A percentile compares a stretch with the other conserved stretches of the same genome.
These are phyloP conservation scores for Raja brachyura DNA, from an alignment of 2,113 vertebrate genomes.

Conservation along the genomic window DNA sequence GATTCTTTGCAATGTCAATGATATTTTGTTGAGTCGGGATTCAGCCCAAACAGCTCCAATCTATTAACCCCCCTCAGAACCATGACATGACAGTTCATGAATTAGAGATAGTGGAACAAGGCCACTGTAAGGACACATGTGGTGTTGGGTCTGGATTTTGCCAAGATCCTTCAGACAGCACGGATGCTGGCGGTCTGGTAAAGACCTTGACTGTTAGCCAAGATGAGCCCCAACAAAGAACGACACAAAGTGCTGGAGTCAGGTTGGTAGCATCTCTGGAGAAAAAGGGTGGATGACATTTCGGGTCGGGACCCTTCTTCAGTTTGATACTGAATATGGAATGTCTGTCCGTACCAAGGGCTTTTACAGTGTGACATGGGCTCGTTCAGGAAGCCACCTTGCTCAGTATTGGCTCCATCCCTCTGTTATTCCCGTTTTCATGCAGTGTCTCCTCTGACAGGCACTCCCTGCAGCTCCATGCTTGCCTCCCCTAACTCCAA, in stretches of 20 bases:
- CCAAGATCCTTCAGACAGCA: not conserved
- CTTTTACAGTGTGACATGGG: too few species aligned
- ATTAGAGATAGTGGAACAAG: not conserved
- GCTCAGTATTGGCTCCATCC: too few species aligned
- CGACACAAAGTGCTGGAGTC: too few species aligned
- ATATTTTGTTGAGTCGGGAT: not conserved
- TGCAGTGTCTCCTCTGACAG: too few species aligned
- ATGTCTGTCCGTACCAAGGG: too few species aligned
- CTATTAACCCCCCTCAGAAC: not conserved
- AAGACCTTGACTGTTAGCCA: not conserved
- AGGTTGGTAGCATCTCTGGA: too few species aligned
- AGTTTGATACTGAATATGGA: too few species aligned
- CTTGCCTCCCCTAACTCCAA: too few species aligned
- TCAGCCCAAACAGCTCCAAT: not conserved
- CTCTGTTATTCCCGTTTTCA: not conserved
- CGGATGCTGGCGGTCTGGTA: not conserved
- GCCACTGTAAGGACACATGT: not conserved
- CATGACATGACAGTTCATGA: too few species aligned
- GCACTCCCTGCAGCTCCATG: not conserved
- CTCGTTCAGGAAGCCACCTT: too few species aligned
- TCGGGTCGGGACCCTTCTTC: too few species aligned
- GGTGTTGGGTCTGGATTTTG: not conserved
- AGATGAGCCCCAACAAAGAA: not conserved
- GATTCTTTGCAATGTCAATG: not conserved
- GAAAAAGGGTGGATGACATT: too few species aligned